phyloP scores from a whole-genome alignment of 1,140 invertebrate species.

The Heliconius hewitsoni region DNA sequence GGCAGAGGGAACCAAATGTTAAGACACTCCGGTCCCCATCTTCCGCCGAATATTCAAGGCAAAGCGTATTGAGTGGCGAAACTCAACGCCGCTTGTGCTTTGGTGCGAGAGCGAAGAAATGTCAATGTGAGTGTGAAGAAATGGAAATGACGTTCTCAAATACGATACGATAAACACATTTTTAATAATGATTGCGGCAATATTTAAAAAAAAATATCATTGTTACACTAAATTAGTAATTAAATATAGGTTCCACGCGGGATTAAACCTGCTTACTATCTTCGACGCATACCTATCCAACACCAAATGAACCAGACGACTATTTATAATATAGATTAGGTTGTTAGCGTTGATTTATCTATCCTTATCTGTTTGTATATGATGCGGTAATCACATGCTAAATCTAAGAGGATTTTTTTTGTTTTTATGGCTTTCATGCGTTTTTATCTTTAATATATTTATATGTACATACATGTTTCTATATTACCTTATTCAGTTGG shows the following conservation, averaged over 20 bases:
- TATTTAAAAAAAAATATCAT: background rate
- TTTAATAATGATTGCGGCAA: too few relatives aligned
- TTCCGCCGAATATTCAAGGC: too few relatives aligned
- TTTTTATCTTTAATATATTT: background rate
- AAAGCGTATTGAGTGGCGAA: too few relatives aligned
- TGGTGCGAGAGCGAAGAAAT: too few relatives aligned
- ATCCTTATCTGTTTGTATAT: background rate
- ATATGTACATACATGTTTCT: background rate
- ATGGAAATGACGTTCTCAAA: too few relatives aligned
- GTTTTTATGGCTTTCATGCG: slow-evolving; percentile 9
- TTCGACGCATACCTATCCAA: background rate
- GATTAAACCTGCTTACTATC: too few relatives aligned
- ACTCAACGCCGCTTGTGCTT: too few relatives aligned
- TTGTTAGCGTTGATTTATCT: background rate
- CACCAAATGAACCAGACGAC: background rate
- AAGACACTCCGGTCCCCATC: too few relatives aligned
- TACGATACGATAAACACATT: too few relatives aligned
- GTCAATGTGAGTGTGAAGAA: too few relatives aligned
- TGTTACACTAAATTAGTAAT: background rate
- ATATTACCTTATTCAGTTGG: too few relatives aligned
- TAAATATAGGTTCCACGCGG: background rate
- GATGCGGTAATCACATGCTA: background rate
- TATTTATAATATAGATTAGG: slow-evolving; percentile 5
- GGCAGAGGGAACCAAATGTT: too few relatives aligned
- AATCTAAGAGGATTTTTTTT: slow-evolving; percentile 1